Evolutionary conservation across 2,113 vertebrate species (phyloP).

Genomic region (Cyphomyrus discorhynchus): DNA sequence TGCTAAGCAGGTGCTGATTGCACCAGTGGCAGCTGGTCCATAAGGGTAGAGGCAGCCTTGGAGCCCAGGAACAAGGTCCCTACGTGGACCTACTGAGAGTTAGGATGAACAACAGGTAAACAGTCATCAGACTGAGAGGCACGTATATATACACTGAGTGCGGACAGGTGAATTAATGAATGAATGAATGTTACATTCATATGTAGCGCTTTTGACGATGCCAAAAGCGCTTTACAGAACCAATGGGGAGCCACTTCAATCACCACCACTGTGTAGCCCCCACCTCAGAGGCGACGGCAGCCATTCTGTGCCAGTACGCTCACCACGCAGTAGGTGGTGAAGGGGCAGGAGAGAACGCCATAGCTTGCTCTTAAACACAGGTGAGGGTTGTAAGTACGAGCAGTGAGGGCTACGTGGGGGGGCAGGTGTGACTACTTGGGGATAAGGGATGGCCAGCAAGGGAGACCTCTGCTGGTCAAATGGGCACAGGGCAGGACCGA

Average conservation of each 20-base stretch:
- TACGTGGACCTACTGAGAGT: background rate
- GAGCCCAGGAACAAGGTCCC: background rate
- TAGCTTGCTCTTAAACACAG: background rate
- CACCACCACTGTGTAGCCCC: too few species aligned
- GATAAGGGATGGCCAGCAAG: background rate
- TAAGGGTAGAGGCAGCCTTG: background rate
- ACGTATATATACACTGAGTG: background rate
- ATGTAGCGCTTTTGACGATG: too few species aligned
- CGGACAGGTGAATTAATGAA: background rate
- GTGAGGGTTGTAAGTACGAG: background rate
- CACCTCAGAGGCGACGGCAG: too few species aligned
- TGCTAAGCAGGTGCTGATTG: background rate
- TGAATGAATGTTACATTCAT: too few species aligned
- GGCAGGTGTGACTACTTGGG: background rate
- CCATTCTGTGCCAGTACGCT: too few species aligned
- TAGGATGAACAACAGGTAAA: background rate
- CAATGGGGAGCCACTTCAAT: too few species aligned
- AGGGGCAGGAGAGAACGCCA: too few species aligned
- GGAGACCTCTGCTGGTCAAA: background rate
- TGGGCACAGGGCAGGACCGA: background rate
- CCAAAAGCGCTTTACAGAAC: too few species aligned
- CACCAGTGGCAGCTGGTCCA: background rate
- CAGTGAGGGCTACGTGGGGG: background rate
- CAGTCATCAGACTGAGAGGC: background rate
- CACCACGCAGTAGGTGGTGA: too few species aligned